A percentile compares a stretch with the other conserved stretches of the same genome.
These are phyloP conservation scores for Chlamydotis undulata DNA, from an alignment of 2,113 vertebrate species.

Conservation along the genomic window DNA sequence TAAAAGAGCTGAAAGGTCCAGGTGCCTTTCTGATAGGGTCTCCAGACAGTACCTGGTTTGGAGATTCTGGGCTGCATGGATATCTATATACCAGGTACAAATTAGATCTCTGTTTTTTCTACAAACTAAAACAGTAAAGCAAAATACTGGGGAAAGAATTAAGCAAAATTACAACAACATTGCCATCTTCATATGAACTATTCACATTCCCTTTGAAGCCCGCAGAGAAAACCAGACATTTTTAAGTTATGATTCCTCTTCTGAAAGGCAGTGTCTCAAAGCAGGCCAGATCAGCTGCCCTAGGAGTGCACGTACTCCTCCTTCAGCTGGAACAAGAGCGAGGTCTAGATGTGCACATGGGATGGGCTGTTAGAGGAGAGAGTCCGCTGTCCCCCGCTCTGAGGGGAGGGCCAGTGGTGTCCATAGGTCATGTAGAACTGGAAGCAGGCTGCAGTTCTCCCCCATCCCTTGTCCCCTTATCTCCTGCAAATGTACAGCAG, in stretches of 20 bases:
- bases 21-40: neutral
- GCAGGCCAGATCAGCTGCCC: neutral
- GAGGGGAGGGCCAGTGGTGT: neutral
- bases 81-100: neutral
- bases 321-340: neutral
- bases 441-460: neutral
- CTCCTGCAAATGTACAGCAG: neutral
- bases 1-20: neutral
- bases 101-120: neutral
- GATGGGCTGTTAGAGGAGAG: neutral
- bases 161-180: neutral
- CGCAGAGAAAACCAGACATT: neutral
- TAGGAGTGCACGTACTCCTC: neutral
- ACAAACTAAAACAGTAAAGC: neutral
- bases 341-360: fast-evolving
- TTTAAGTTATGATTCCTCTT: neutral
- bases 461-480: neutral
- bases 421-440: neutral
- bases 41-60: neutral
- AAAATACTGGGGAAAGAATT: neutral
- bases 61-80: neutral
- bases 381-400: neutral
- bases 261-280: neutral
- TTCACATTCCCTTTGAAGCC: neutral
- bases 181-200: neutral